Evolutionary conservation across 1,140 invertebrate genomes (phyloP).

Genomic region (Melipona quadrifasciata): DNA sequence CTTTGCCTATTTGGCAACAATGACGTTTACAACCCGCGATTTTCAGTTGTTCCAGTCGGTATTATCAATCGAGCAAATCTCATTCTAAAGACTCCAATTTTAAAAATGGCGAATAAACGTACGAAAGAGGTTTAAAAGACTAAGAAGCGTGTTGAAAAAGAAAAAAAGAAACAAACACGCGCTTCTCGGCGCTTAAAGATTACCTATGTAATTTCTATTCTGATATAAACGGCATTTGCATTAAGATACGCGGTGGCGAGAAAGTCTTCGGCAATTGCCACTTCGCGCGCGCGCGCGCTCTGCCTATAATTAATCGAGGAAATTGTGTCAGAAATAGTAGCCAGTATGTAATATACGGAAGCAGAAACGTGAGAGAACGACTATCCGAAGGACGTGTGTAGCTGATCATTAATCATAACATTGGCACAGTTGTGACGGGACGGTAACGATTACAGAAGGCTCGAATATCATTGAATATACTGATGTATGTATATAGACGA

Average conservation of each 20-base stretch:
- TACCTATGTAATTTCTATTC: background rate
- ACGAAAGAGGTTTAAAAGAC: background rate
- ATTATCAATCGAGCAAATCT: too few relatives aligned
- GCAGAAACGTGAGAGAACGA: constrained; percentile 38
- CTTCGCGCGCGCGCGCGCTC: background rate
- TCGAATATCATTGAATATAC: constrained; percentile 4
- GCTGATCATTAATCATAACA: constrained; percentile 49
- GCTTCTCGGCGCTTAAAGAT: background rate
- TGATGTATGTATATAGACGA: too few relatives aligned
- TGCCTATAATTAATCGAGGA: constrained; percentile 31
- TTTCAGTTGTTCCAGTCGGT: too few relatives aligned
- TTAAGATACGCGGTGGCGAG: background rate
- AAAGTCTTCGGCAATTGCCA: background rate
- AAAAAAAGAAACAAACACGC: background rate
- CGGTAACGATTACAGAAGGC: background rate
- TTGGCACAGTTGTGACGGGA: constrained; percentile 2
- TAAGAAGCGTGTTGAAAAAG: background rate
- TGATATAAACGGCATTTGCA: background rate
- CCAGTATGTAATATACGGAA: constrained; percentile 23
- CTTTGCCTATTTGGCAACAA: background rate
- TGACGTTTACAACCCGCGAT: background rate
- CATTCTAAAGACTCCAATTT: background rate
- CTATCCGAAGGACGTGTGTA: constrained; percentile 40
- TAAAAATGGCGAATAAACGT: background rate
- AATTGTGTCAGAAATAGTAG: constrained; percentile 22